These are phyloP conservation scores for Drosophila neutralis DNA, from an alignment of 2,888 invertebrate genomes.

Conservation along the genomic window DNA sequence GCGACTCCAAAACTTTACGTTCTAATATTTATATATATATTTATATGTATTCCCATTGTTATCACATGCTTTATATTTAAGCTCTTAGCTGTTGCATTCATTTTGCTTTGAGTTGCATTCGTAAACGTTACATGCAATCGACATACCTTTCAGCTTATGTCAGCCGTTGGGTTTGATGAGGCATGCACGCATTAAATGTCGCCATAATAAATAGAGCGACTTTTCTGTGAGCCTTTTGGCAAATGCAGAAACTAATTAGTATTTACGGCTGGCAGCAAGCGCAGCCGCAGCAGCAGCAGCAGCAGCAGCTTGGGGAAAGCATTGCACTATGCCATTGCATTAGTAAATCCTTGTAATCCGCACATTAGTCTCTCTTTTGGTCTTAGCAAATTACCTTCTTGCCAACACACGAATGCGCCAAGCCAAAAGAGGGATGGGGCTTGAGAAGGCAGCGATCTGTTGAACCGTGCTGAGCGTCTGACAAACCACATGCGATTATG, in stretches of 20 bases:
- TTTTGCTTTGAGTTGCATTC: not conserved
- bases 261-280: conserved; percentile 58
- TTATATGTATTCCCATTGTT: too few species aligned
- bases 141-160: not conserved
- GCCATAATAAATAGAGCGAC: conserved; percentile 26
- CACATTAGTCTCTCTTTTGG: conserved; percentile 81
- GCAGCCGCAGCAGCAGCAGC: not conserved
- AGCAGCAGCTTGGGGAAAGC: conserved; percentile 26
- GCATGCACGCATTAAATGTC: conserved; percentile 21
- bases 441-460: conserved; percentile 47
- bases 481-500: conserved; percentile 76
- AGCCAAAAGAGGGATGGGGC: not conserved
- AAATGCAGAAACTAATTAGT: conserved; percentile 67
- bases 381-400: conserved; percentile 76
- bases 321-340: conserved; percentile 75
- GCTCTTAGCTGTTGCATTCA: not conserved
- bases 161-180: not conserved
- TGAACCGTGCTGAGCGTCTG: conserved; percentile 64
- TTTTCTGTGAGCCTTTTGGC: conserved; percentile 38
- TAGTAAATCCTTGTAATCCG: conserved; percentile 82
- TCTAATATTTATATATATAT: too few species aligned
- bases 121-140: conserved; percentile 8
- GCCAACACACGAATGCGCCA: conserved; percentile 36
- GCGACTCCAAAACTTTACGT: not conserved
- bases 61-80: not conserved